These are phyloP conservation scores for Ochlodes sylvanus DNA, from an alignment of 2,888 invertebrate species.

Conservation along the genomic window DNA sequence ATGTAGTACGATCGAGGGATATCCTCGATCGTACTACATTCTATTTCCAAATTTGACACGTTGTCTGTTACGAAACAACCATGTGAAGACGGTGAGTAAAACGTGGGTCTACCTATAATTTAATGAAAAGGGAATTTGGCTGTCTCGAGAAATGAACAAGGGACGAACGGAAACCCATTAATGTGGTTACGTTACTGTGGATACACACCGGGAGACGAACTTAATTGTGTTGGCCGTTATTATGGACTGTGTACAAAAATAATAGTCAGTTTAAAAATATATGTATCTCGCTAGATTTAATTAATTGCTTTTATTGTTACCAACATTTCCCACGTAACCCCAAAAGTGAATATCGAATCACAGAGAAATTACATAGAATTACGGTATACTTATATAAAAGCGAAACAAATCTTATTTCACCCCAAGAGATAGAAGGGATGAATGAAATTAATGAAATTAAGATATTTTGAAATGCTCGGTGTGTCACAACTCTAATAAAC, in stretches of 20 bases:
- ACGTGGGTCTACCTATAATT: not conserved
- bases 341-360: too few relatives aligned
- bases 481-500: conserved; percentile 1
- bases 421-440: too few relatives aligned
- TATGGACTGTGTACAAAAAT: too few relatives aligned
- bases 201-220: not conserved
- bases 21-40: not conserved
- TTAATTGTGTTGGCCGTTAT: too few relatives aligned
- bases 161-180: not conserved
- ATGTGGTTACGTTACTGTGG: not conserved
- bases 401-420: too few relatives aligned
- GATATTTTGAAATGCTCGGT: not conserved
- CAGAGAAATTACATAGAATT: too few relatives aligned
- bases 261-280: too few relatives aligned
- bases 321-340: too few relatives aligned
- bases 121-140: conserved; percentile 1
- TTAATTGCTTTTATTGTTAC: too few relatives aligned
- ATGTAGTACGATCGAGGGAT: not conserved
- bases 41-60: not conserved
- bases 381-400: too few relatives aligned
- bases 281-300: too few relatives aligned
- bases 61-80: not conserved
- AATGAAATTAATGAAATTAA: too few relatives aligned
- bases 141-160: conserved; percentile 6
- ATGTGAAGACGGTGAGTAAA: not conserved